phyloP scores from a whole-genome alignment of 2,113 vertebrate species.

The Hymenochirus boettgeri region DNA sequence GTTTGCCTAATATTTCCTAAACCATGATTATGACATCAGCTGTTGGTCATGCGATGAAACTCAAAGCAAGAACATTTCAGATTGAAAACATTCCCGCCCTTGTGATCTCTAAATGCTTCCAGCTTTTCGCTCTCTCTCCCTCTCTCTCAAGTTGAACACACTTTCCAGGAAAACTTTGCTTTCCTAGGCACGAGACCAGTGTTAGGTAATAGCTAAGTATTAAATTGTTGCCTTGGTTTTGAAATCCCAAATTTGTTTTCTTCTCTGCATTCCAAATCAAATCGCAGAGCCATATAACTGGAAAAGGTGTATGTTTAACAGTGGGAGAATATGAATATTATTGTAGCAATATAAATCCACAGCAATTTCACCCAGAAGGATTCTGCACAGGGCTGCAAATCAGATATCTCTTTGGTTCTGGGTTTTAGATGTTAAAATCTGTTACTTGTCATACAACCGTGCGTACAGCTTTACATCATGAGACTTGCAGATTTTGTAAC shows the following conservation, averaged over 20 bases:
- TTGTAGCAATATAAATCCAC: too few relatives aligned
- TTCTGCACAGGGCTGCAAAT: too few relatives aligned
- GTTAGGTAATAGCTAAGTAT: background rate
- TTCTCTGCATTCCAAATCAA: background rate
- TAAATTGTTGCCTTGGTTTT: background rate
- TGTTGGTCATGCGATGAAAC: conserved; percentile 14
- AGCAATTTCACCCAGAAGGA: too few relatives aligned
- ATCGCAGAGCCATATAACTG: too few relatives aligned
- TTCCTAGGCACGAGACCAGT: conserved; percentile 4
- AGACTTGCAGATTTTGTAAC: too few relatives aligned
- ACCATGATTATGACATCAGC: conserved; percentile 13
- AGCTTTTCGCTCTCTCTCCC: background rate
- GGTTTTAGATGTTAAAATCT: too few relatives aligned
- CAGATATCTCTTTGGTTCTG: too few relatives aligned
- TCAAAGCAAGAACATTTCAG: background rate
- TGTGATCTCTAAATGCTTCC: background rate
- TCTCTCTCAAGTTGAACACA: background rate
- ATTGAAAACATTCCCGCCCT: background rate
- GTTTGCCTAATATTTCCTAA: background rate
- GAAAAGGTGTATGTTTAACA: too few relatives aligned
- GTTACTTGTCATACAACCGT: too few relatives aligned
- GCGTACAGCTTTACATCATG: too few relatives aligned
- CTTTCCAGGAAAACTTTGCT: conserved; percentile 6
- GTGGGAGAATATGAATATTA: too few relatives aligned
- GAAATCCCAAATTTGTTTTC: background rate